A percentile compares a stretch with the other conserved stretches of the same genome.
Evolutionary conservation across 2,797 vertebrate species (phyloP).

Genomic region (Ibycter americanus): DNA sequence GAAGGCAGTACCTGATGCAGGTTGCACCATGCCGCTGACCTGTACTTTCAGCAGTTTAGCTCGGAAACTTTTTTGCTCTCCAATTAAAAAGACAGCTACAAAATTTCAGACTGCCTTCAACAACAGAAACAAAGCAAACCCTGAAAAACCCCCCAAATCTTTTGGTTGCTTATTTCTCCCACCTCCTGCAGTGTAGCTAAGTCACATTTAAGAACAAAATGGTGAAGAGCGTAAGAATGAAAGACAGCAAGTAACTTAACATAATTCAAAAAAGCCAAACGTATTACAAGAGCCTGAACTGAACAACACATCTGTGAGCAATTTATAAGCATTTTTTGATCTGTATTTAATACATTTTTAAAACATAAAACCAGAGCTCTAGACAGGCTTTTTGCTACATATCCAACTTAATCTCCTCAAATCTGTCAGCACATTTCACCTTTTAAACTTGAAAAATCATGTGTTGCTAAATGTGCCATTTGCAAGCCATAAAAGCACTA

Average conservation of each 20-base stretch:
- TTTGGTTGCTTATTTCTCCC: neutral
- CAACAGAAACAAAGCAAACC: neutral
- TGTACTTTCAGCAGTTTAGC: neutral
- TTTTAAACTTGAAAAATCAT: neutral
- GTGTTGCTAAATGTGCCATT: neutral
- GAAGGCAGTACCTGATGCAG: neutral
- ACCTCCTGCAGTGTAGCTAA: neutral
- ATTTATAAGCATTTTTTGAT: slow-evolving; percentile 3
- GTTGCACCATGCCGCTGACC: neutral
- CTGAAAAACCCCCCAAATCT: neutral
- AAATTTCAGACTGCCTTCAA: neutral
- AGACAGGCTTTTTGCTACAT: neutral
- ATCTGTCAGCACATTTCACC: neutral
- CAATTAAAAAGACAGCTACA: neutral
- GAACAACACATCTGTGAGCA: slow-evolving; percentile 6
- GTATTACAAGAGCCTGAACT: neutral
- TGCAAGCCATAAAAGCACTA: neutral
- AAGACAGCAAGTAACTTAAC: neutral
- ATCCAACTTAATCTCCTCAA: neutral
- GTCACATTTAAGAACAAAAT: neutral
- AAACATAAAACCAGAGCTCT: slow-evolving; percentile 11
- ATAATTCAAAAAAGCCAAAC: neutral
- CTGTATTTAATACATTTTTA: neutral
- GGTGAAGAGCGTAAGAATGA: neutral
- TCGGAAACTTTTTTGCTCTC: neutral